These are phyloP conservation scores for Diarsia dahlii DNA, from an alignment of 2,888 invertebrate species.

Conservation along the genomic window DNA sequence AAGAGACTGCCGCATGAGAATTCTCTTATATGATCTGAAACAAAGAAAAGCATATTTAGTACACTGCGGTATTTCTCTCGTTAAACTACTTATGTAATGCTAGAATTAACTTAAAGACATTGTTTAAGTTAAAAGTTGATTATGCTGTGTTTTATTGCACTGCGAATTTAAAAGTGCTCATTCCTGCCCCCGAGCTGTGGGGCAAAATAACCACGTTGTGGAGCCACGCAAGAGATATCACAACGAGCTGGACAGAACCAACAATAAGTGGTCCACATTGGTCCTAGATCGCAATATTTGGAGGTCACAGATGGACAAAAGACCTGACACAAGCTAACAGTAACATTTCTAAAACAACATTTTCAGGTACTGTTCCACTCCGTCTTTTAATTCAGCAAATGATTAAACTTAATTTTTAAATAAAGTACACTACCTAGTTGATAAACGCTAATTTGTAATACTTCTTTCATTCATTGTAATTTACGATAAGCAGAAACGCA, in stretches of 20 bases:
- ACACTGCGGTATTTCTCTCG: constrained; percentile 39
- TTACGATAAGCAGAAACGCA: constrained; percentile 18
- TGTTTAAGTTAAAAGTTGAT: neutral
- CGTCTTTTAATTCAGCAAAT: neutral
- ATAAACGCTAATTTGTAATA: neutral
- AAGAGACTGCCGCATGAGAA: constrained; percentile 92
- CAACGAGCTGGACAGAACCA: too few species aligned
- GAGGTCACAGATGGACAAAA: too few species aligned
- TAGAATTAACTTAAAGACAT: neutral
- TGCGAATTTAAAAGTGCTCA: neutral
- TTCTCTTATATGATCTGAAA: constrained; percentile 91
- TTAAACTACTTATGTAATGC: constrained; percentile 16
- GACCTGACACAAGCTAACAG: too few species aligned
- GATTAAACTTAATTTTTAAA: too few species aligned
- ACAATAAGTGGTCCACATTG: too few species aligned
- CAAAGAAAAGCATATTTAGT: constrained; percentile 65
- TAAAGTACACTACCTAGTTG: neutral
- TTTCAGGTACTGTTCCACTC: neutral
- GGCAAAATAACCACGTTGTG: too few species aligned
- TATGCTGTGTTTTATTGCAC: neutral
- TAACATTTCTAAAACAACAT: too few species aligned
- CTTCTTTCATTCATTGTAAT: neutral
- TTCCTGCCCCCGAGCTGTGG: too few species aligned
- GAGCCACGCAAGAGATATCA: too few species aligned
- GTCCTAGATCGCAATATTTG: too few species aligned